Evolutionary conservation across 2,888 invertebrate genomes (phyloP).

Genomic region (Nematopogon swammerdamellus): DNA sequence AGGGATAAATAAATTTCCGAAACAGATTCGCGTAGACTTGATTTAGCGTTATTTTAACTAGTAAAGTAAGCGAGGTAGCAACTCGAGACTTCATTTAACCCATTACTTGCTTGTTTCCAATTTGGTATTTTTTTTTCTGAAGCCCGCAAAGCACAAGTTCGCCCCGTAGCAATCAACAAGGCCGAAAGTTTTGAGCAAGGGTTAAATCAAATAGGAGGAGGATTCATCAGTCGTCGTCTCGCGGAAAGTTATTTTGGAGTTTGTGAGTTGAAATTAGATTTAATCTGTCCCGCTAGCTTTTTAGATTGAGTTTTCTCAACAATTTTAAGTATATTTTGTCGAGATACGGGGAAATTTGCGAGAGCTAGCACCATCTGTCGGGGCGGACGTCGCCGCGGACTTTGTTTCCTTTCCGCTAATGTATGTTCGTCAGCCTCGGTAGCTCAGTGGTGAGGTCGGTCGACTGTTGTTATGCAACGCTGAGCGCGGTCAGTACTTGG

Average conservation of each 20-base stretch:
- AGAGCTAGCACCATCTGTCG: no score
- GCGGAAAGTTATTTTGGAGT: conserved; percentile 57
- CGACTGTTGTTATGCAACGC: no score
- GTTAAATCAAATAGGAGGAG: conserved; percentile 50
- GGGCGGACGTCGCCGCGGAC: no score
- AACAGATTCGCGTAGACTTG: no score
- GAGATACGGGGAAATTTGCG: no score
- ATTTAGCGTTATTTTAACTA: no score
- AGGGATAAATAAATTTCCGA: no score
- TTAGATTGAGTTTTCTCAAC: conserved; percentile 58
- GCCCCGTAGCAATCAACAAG: conserved; percentile 52
- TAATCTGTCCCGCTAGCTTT: conserved; percentile 52
- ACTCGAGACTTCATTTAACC: conserved; percentile 20
- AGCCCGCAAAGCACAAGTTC: conserved; percentile 38
- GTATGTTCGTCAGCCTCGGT: no score
- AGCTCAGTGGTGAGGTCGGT: no score
- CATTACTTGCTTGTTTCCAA: conserved; percentile 51
- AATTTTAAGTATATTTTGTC: conserved; percentile 23
- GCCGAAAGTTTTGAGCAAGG: conserved; percentile 38
- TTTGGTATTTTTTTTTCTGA: conserved; percentile 42
- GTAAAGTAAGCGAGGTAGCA: no score
- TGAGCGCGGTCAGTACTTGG: no score
- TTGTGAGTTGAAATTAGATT: conserved; percentile 57
- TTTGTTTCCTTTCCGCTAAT: no score
- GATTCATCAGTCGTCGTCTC: conserved; percentile 36